A percentile compares a stretch with the other conserved stretches of the same genome.
Evolutionary conservation across 2,797 vertebrate genomes (phyloP).

Genomic region (Chrysocyon brachyurus): DNA sequence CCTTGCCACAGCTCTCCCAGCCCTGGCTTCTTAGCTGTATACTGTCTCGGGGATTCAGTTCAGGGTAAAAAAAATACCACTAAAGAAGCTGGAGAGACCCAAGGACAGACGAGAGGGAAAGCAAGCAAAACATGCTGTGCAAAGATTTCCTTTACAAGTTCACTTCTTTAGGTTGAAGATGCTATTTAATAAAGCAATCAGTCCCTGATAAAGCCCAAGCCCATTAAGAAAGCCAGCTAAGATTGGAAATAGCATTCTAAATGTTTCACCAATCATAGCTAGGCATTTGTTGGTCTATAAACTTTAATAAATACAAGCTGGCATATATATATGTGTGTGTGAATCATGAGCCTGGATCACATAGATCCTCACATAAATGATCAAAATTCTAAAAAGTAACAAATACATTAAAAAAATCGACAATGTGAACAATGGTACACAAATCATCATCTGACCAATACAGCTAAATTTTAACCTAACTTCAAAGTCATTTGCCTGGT

Average conservation of each 20-base stretch:
- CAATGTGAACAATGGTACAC: not conserved
- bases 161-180: not conserved
- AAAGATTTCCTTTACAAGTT: slow-evolving; percentile 44
- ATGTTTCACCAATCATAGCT: not conserved
- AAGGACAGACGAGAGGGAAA: not conserved
- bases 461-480: slow-evolving; percentile 20
- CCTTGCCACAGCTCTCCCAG: not conserved
- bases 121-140: slow-evolving; percentile 32
- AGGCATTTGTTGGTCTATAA: not conserved
- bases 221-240: not conserved
- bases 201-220: not conserved
- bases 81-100: not conserved
- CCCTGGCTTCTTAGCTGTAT: not conserved
- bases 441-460: slow-evolving; percentile 9
- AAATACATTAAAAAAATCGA: not conserved
- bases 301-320: slow-evolving; percentile 10
- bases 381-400: slow-evolving; percentile 49
- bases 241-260: not conserved
- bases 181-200: slow-evolving; percentile 51
- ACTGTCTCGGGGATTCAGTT: not conserved
- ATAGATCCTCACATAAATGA: slow-evolving; percentile 12
- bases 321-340: not conserved
- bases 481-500: slow-evolving; percentile 42
- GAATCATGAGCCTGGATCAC: not conserved
- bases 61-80: not conserved